Base-by-base conservation (phyloP, 1,140 invertebrate species). In the Pseudomyrmex dendroicus region DNA sequence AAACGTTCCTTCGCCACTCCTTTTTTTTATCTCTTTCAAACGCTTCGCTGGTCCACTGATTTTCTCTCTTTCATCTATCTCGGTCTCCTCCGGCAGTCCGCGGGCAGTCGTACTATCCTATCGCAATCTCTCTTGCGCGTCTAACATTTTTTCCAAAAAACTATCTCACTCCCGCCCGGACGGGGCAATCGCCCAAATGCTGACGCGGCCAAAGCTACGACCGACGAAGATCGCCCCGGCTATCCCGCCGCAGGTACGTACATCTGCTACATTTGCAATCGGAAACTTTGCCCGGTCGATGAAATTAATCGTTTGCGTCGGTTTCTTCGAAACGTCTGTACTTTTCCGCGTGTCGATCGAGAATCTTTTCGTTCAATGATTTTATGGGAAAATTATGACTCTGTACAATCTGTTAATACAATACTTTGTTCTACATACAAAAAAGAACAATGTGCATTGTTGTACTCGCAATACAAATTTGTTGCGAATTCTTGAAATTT, bases 181-280 rank as follows among this genome's bases (percentile, higher is more conserved):
- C 67, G 84, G 68, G 87, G 78, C 89, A 90, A 84, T 88, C 85
- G 83, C 59, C 87, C 87, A 90, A 86, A 88, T 84, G 90, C 90
- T 90, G 90, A 90, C 88, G 82, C 78, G 85, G 90, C 86, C 46
- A 35, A 70, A 77, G 72, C 61, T 85, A 84, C 72, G 57, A 64
- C 50, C 73, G 74, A 13, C 61, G 72, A 17, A 25, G 86, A 85
- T 88, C 83, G 77, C 68, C 64, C 74, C 67, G 57, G 57, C 73
- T 77, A 78, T 78, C 73, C 25, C 68, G 77, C 78, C 84, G 25
- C 25, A 87, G 70, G 62, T 86, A 88, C 78, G 52, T 84, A 82
- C 86, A 85, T 90, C 89, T 90, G 86, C 78, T 90, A 88, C 89
- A 91, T 88, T 91, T 90, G 89, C 89, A 89, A 91, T 91, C 66